Evolutionary conservation across 2,888 invertebrate species (phyloP).

Genomic region (Leptopilina myrica): DNA sequence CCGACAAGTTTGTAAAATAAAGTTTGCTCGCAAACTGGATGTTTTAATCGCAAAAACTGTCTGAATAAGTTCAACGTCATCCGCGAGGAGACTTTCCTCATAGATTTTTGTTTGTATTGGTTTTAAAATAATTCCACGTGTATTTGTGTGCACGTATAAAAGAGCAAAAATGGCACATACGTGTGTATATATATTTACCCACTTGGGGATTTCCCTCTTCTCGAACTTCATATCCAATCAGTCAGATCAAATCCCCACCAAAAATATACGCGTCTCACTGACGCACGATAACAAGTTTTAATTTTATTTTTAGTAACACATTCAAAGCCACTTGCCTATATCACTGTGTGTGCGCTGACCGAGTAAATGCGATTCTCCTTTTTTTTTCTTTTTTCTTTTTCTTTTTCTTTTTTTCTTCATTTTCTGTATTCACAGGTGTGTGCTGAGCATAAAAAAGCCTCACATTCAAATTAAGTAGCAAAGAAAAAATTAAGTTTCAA

Average conservation of each 20-base stretch:
- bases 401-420: not conserved
- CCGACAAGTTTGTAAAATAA: not conserved
- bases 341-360: conserved; percentile 9
- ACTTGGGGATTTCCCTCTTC: conserved; percentile 70
- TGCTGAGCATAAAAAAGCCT: not conserved
- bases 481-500: no score
- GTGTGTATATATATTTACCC: conserved; percentile 42
- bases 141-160: not conserved
- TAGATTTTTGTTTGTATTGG: conserved; percentile 41
- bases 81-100: conserved; percentile 42
- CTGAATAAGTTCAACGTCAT: conserved; percentile 44
- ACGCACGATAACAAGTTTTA: conserved; percentile 47
- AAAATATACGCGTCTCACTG: conserved; percentile 29
- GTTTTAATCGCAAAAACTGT: conserved; percentile 5
- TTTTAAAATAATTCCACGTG: conserved; percentile 8
- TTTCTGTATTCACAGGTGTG: not conserved
- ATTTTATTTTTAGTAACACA: conserved; percentile 42
- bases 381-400: no score
- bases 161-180: conserved; percentile 45
- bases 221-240: conserved; percentile 60
- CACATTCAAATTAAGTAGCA: not conserved
- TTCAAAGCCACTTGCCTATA: not conserved
- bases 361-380: not conserved
- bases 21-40: not conserved
- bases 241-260: conserved; percentile 40